Percentiles rank a stretch among this genome's conserved stretches.
These are phyloP conservation scores for Podocnemis expansa DNA, from an alignment of 2,113 vertebrate genomes.

Conservation along the genomic window DNA sequence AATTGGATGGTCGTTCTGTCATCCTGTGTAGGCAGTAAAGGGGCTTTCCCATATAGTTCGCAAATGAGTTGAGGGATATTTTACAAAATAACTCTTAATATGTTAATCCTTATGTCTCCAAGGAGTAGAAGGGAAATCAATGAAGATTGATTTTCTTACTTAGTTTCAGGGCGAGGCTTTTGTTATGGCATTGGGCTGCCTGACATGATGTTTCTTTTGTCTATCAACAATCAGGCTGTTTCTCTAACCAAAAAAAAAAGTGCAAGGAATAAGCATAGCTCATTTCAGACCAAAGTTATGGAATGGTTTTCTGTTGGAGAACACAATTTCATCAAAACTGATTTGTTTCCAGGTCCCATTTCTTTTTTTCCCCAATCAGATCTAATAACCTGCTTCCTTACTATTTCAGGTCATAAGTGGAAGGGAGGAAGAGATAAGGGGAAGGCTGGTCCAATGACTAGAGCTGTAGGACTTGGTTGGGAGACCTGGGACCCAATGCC, in stretches of 20 bases:
- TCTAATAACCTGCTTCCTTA: background rate
- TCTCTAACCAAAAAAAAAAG: background rate
- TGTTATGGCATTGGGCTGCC: background rate
- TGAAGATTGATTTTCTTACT: background rate
- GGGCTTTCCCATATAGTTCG: background rate
- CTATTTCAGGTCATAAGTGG: fast-evolving
- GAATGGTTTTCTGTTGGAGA: no score
- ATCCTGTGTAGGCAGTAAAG: background rate
- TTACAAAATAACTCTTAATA: background rate
- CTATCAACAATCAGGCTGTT: background rate
- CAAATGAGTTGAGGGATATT: background rate
- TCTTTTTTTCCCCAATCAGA: no score
- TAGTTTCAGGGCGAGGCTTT: background rate
- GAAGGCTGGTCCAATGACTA: background rate
- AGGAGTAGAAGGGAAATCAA: background rate
- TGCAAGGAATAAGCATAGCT: fast-evolving
- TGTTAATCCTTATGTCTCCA: background rate
- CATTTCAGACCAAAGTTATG: background rate
- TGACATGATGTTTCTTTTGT: background rate
- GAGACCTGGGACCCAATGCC: background rate
- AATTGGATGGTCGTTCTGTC: background rate
- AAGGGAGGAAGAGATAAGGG: background rate
- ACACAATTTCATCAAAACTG: no score
- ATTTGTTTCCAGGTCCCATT: no score
- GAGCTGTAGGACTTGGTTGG: background rate